Evolutionary conservation across 1,140 invertebrate species (phyloP).

Genomic region (Cecropterus lyciades): DNA sequence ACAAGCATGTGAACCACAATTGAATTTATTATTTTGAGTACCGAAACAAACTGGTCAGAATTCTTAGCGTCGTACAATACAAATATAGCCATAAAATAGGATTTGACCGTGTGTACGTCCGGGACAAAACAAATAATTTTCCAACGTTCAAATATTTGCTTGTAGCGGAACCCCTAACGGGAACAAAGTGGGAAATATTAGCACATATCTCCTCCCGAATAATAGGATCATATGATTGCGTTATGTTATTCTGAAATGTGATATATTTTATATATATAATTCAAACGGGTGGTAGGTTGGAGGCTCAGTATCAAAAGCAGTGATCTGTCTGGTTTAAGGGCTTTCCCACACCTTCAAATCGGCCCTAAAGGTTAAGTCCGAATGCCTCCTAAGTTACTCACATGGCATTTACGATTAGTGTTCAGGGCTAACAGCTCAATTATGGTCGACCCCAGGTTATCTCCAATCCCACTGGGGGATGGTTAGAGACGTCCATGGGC

Average conservation of each 20-base stretch:
- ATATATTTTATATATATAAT: not conserved
- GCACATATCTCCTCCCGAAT: slow-evolving; percentile 11
- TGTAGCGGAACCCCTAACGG: slow-evolving; percentile 14
- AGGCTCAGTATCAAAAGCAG: too few relatives aligned
- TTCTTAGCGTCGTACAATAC: slow-evolving; percentile 4
- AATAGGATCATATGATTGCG: slow-evolving; percentile 13
- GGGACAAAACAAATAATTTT: slow-evolving; percentile 33
- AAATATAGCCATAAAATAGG: slow-evolving; percentile 26
- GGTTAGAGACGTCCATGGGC: too few relatives aligned
- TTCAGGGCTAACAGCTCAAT: too few relatives aligned
- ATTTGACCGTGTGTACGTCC: slow-evolving; percentile 16
- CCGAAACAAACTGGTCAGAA: slow-evolving; percentile 1
- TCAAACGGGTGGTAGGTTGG: too few relatives aligned
- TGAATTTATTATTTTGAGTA: not conserved
- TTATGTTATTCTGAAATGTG: not conserved
- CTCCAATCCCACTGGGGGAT: too few relatives aligned
- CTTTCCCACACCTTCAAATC: too few relatives aligned
- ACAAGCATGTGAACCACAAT: not conserved
- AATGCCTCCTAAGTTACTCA: too few relatives aligned
- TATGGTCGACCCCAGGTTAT: too few relatives aligned
- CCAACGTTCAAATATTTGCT: slow-evolving; percentile 21
- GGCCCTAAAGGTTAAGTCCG: too few relatives aligned
- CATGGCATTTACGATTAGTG: too few relatives aligned
- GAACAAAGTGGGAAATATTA: slow-evolving; percentile 30
- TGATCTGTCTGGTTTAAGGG: too few relatives aligned